phyloP scores from a whole-genome alignment of 2,797 vertebrate genomes.

The Macropus fuliginosus region DNA sequence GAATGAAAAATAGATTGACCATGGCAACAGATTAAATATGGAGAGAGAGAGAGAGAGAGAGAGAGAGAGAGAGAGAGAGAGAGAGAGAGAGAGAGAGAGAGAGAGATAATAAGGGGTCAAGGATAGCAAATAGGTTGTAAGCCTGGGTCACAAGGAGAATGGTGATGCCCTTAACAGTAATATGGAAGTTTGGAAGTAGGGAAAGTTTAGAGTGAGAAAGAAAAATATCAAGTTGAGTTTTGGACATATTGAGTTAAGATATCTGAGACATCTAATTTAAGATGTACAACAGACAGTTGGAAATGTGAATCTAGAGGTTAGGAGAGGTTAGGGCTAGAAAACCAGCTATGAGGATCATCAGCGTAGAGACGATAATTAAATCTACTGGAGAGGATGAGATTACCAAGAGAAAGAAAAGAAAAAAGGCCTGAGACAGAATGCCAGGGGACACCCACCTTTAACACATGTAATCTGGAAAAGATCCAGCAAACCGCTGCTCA shows the following conservation, averaged over 20 bases:
- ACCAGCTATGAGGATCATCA: neutral
- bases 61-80: neutral
- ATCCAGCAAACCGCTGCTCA: neutral
- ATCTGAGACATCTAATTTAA: neutral
- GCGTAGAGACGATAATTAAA: neutral
- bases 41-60: neutral
- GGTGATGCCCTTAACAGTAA: neutral
- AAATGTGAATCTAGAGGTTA: neutral
- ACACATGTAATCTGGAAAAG: neutral
- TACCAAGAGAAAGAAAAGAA: neutral
- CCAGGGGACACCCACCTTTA: neutral
- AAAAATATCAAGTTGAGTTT: neutral
- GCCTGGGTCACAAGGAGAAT: neutral
- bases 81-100: neutral
- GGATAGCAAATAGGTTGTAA: neutral
- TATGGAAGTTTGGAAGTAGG: neutral
- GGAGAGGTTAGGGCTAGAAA: neutral
- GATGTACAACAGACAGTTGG: too few species aligned
- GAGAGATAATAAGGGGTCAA: neutral
- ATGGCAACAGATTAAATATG: neutral
- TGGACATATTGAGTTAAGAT: neutral
- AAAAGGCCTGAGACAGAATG: neutral
- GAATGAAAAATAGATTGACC: neutral
- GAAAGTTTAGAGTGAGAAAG: neutral
- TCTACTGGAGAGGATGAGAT: neutral